Percentiles rank a stretch among this genome's conserved stretches.
These are phyloP conservation scores for Molanna angustata DNA, from an alignment of 2,888 invertebrate species.

Conservation along the genomic window DNA sequence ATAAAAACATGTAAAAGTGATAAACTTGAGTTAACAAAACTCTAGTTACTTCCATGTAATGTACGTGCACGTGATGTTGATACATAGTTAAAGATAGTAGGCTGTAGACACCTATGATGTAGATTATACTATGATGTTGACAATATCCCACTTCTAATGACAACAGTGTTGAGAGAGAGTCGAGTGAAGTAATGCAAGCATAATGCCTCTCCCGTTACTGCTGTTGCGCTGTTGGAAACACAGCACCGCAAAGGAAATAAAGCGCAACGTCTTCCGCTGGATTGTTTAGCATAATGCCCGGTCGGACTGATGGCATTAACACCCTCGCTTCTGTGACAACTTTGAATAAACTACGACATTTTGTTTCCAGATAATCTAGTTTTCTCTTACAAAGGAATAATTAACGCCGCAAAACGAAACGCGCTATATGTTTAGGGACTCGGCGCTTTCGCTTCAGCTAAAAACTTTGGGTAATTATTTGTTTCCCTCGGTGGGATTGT, in stretches of 20 bases:
- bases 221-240: neutral
- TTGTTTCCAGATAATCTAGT: slow-evolving; percentile 22
- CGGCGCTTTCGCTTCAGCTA: neutral
- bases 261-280: neutral
- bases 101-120: no score
- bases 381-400: slow-evolving; percentile 16
- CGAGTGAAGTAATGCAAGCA: no score
- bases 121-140: no score
- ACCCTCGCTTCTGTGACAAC: slow-evolving; percentile 11
- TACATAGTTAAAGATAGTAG: no score
- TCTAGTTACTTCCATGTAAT: no score
- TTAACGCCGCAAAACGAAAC: slow-evolving; percentile 5
- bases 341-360: slow-evolving; percentile 28
- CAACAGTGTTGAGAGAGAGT: no score
- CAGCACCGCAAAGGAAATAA: slow-evolving; percentile 3
- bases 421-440: neutral
- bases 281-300: slow-evolving; percentile 27
- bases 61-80: no score
- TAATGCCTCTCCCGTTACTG: neutral
- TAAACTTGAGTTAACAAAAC: no score
- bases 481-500: no score
- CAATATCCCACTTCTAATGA: no score
- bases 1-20: no score
- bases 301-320: slow-evolving; percentile 17
- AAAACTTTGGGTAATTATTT: no score